Evolutionary conservation across 2,113 vertebrate genomes (phyloP).

Genomic region (Aptenodytes forsteri): DNA sequence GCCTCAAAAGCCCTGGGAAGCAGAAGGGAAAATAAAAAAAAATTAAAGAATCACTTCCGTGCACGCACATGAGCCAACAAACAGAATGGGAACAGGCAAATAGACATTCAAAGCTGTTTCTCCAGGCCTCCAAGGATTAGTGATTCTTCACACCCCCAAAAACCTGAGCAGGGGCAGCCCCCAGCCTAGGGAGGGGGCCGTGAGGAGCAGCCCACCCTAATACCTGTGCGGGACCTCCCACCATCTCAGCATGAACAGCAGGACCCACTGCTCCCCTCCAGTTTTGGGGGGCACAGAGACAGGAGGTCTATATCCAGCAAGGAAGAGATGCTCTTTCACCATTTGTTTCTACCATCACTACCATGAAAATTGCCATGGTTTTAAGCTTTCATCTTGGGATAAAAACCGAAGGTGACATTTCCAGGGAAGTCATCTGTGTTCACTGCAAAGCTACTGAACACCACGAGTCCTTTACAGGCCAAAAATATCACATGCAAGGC

Average conservation of each 20-base stretch:
- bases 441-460: background rate
- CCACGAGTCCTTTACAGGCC: background rate
- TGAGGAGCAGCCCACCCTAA: background rate
- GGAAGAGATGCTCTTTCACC: background rate
- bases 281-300: background rate
- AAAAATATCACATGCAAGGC: background rate
- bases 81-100: background rate
- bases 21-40: background rate
- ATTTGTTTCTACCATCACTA: background rate
- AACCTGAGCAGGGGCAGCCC: background rate
- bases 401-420: background rate
- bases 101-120: background rate
- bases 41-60: background rate
- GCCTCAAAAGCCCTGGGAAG: background rate
- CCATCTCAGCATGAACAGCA: background rate
- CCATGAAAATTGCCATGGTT: background rate
- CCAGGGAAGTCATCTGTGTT: background rate
- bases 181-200: background rate
- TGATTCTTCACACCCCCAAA: background rate
- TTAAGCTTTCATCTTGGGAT: background rate
- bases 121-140: background rate
- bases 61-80: background rate
- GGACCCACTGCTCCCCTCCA: background rate
- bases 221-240: background rate
- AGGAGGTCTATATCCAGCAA: background rate